Evolutionary conservation across 2,113 vertebrate genomes (phyloP).

Genomic region (Sebastes schlegelii): DNA sequence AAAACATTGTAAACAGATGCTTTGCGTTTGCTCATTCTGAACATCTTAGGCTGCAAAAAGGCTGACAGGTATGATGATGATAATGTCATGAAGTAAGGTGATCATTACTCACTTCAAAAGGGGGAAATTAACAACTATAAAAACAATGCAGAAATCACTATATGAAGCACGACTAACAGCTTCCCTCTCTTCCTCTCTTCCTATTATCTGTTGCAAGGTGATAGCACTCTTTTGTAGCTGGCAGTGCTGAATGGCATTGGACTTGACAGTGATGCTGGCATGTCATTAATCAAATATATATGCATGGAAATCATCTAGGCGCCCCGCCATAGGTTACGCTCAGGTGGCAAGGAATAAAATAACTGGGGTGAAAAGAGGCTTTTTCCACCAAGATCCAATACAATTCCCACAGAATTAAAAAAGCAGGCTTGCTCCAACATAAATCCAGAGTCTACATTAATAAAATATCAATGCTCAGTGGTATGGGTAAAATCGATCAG

Average conservation of each 20-base stretch:
- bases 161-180: constrained; percentile 35
- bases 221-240: constrained; percentile 64
- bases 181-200: constrained; percentile 39
- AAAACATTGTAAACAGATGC: constrained; percentile 70
- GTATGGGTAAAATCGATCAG: constrained; percentile 63
- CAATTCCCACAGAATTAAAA: constrained; percentile 57
- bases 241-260: constrained; percentile 76
- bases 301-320: constrained; percentile 76
- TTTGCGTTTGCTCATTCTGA: constrained; percentile 58
- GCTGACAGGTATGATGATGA: constrained; percentile 68
- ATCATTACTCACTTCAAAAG: constrained; percentile 61
- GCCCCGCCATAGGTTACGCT: constrained; percentile 74
- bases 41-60: constrained; percentile 69
- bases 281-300: constrained; percentile 83
- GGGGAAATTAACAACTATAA: constrained; percentile 54
- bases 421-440: constrained; percentile 56
- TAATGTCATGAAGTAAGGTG: constrained; percentile 45
- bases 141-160: constrained; percentile 62
- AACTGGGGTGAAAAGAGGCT: constrained; percentile 69
- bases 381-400: constrained; percentile 56
- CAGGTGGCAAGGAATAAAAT: constrained; percentile 76
- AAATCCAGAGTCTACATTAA: constrained; percentile 72
- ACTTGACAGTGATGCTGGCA: constrained; percentile 74
- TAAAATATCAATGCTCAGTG: constrained; percentile 74
- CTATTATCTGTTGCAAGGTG: constrained; percentile 57